Evolutionary conservation across 2,888 invertebrate genomes (phyloP).

Genomic region (Caenorhabditis wallacei): DNA sequence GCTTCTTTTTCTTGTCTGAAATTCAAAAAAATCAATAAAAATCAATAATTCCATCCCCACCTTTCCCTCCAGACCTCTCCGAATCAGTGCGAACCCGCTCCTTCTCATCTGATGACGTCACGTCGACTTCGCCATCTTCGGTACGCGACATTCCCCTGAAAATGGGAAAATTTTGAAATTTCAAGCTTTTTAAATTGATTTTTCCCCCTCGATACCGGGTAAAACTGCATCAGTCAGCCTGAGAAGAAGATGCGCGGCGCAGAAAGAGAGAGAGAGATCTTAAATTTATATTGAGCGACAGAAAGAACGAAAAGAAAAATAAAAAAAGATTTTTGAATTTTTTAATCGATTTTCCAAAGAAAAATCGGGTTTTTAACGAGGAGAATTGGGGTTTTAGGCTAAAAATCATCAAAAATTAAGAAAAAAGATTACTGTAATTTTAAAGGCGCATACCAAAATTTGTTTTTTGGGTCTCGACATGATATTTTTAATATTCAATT

Average conservation of each 20-base stretch:
- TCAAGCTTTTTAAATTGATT: too few relatives aligned
- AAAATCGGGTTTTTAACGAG: neutral
- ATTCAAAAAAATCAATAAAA: too few relatives aligned
- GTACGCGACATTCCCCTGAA: constrained; percentile 5
- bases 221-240: neutral
- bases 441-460: neutral
- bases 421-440: neutral
- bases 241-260: constrained; percentile 50
- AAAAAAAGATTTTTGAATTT: neutral
- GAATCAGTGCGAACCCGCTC: constrained; percentile 48
- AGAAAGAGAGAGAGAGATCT: constrained; percentile 49
- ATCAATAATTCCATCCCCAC: too few relatives aligned
- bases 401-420: too few relatives aligned
- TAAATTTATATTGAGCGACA: constrained; percentile 50
- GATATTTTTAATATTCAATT: too few relatives aligned
- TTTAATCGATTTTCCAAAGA: neutral
- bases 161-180: neutral
- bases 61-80: constrained; percentile 32
- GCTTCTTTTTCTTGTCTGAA: constrained; percentile 68
- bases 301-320: neutral
- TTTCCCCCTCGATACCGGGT: constrained; percentile 12
- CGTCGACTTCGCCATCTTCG: constrained; percentile 26
- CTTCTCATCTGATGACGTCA: constrained; percentile 43
- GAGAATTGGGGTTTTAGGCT: too few relatives aligned
- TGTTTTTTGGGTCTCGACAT: too few relatives aligned